phyloP scores from a whole-genome alignment of 2,113 vertebrate species.

The Psophia crepitans region DNA sequence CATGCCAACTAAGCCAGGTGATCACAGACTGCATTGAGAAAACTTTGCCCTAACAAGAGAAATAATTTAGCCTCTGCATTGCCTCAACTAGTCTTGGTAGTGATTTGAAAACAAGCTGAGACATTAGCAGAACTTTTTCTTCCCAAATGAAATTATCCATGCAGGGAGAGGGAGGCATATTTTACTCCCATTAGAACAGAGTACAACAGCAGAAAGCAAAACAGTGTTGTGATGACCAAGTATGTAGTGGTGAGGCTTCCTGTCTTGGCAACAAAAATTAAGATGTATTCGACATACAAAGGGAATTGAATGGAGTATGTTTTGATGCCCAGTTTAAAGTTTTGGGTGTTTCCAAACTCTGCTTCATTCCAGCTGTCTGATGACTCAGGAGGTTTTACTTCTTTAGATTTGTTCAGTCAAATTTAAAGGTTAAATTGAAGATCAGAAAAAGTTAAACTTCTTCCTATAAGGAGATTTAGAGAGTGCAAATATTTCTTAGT shows the following conservation, averaged over 20 bases:
- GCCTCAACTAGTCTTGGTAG: not conserved
- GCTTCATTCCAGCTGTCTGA: not conserved
- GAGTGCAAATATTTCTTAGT: not conserved
- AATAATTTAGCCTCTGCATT: not conserved
- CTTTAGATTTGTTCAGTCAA: not conserved
- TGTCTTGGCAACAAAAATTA: not conserved
- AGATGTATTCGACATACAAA: not conserved
- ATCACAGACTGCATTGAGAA: not conserved
- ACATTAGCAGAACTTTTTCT: not conserved
- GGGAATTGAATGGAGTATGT: not conserved
- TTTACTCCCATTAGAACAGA: not conserved
- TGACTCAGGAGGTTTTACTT: not conserved
- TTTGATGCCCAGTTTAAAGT: not conserved
- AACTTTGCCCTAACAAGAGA: not conserved
- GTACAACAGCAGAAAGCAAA: not conserved
- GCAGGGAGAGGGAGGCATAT: not conserved
- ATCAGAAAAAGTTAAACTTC: not conserved
- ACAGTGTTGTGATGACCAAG: not conserved
- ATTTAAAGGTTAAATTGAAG: not conserved
- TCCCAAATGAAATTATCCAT: not conserved
- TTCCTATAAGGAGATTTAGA: not conserved
- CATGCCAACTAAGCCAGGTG: not conserved
- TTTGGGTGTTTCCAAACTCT: not conserved
- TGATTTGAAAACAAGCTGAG: not conserved
- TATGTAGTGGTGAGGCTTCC: not conserved